These are phyloP conservation scores for Sparus aurata DNA, from an alignment of 2,797 vertebrate species.

Conservation along the genomic window DNA sequence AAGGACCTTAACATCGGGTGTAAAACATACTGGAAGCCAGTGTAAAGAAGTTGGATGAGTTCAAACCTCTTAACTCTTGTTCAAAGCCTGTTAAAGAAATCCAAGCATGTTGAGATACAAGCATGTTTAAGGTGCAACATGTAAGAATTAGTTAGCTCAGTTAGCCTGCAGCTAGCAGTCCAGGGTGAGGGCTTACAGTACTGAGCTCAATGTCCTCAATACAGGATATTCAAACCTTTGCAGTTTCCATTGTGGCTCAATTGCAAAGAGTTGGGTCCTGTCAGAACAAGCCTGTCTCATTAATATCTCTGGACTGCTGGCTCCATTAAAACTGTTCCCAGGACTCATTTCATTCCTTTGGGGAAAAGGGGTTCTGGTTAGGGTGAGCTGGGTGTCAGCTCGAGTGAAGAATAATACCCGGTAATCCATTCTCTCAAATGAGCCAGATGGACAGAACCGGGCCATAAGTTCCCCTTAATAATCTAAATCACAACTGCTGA, in stretches of 20 bases:
- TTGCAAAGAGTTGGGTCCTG: background rate
- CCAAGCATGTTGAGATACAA: too few species aligned
- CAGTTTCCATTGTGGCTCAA: background rate
- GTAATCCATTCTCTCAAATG: conserved; percentile 42
- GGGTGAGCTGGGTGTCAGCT: conserved; percentile 13
- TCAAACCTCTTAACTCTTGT: too few species aligned
- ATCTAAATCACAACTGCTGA: conserved; percentile 52
- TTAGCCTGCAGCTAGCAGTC: too few species aligned
- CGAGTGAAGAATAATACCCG: conserved; percentile 20
- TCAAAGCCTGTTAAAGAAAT: too few species aligned
- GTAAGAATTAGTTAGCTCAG: too few species aligned
- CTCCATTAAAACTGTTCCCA: conserved; percentile 2
- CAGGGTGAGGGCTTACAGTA: too few species aligned
- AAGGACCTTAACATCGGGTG: too few species aligned
- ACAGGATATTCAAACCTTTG: background rate
- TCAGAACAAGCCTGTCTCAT: background rate
- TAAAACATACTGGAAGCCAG: too few species aligned
- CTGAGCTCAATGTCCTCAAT: background rate
- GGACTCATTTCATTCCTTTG: background rate
- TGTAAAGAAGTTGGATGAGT: too few species aligned
- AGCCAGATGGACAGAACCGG: conserved; percentile 44
- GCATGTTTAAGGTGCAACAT: too few species aligned
- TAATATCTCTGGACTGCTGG: background rate
- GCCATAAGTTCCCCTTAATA: conserved; percentile 65
- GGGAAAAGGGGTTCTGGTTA: background rate